phyloP scores from a whole-genome alignment of 2,888 invertebrate genomes.

The Dioctria rufipes region DNA sequence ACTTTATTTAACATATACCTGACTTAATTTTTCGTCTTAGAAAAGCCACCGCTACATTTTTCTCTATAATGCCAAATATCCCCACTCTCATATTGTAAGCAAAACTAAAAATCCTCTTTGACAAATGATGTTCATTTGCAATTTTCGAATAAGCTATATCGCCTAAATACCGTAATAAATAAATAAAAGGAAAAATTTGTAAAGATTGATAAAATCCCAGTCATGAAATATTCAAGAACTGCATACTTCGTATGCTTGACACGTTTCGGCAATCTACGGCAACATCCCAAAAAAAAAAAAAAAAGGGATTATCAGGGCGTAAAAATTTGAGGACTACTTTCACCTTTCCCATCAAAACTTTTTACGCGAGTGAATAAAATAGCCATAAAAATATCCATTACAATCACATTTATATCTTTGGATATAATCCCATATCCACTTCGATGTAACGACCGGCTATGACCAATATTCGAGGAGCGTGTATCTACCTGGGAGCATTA shows the following conservation, averaged over 20 bases:
- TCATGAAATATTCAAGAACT: conserved; percentile 50
- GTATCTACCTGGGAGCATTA: conserved; percentile 1
- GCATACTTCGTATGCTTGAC: conserved; percentile 36
- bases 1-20: no score
- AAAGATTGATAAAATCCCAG: conserved; percentile 50
- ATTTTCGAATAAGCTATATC: conserved; percentile 21
- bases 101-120: conserved; percentile 10
- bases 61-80: no score
- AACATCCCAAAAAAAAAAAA: conserved; percentile 37
- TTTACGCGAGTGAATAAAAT: conserved; percentile 53
- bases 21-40: no score
- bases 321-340: conserved; percentile 48
- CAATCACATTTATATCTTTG: conserved; percentile 47
- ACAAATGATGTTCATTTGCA: conserved; percentile 14
- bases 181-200: conserved; percentile 32
- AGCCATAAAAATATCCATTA: conserved; percentile 51
- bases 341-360: conserved; percentile 45
- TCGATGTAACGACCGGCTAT: conserved; percentile 38
- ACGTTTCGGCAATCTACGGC: conserved; percentile 35
- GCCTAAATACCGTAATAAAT: conserved; percentile 34
- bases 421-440: conserved; percentile 43
- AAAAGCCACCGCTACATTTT: no score
- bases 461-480: conserved; percentile 10
- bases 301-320: conserved; percentile 45
- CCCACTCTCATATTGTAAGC: no score